Evolutionary conservation across 2,888 invertebrate genomes (phyloP).

Genomic region (Drosophila parthenogenetica): DNA sequence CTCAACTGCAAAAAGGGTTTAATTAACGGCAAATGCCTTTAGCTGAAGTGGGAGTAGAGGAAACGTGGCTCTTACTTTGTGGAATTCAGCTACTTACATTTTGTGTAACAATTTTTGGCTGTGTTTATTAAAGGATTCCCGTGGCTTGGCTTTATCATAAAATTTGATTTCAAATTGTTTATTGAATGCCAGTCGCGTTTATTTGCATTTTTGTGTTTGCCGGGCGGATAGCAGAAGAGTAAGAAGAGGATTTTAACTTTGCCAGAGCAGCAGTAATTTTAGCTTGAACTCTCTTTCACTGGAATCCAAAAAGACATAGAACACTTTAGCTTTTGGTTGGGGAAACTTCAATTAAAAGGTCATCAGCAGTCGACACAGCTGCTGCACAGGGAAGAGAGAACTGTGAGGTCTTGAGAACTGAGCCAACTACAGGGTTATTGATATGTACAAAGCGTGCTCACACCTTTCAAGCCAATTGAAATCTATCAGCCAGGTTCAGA

Average conservation of each 20-base stretch:
- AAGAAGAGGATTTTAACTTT: too few species aligned
- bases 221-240: too few species aligned
- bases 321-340: slow-evolving; percentile 30
- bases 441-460: slow-evolving; percentile 76
- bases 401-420: slow-evolving; percentile 36
- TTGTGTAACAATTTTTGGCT: slow-evolving; percentile 52
- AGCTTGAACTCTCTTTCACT: too few species aligned
- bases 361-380: slow-evolving; percentile 82
- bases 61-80: slow-evolving; percentile 30
- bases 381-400: slow-evolving; percentile 37
- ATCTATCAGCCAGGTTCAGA: slow-evolving; percentile 51
- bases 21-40: slow-evolving; percentile 78
- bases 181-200: slow-evolving; percentile 71
- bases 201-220: slow-evolving; percentile 73
- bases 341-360: slow-evolving; percentile 82
- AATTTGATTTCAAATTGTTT: slow-evolving; percentile 79
- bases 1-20: slow-evolving; percentile 69
- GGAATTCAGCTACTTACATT: slow-evolving; percentile 66
- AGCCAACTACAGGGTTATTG: slow-evolving; percentile 68
- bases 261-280: too few species aligned
- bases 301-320: too few species aligned
- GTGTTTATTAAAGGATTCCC: slow-evolving; percentile 78
- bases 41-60: slow-evolving; percentile 2
- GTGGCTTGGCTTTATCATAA: slow-evolving; percentile 72
- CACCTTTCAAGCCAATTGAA: slow-evolving; percentile 59